Evolutionary conservation across 2,113 vertebrate genomes (phyloP).

Genomic region (Psophia crepitans): DNA sequence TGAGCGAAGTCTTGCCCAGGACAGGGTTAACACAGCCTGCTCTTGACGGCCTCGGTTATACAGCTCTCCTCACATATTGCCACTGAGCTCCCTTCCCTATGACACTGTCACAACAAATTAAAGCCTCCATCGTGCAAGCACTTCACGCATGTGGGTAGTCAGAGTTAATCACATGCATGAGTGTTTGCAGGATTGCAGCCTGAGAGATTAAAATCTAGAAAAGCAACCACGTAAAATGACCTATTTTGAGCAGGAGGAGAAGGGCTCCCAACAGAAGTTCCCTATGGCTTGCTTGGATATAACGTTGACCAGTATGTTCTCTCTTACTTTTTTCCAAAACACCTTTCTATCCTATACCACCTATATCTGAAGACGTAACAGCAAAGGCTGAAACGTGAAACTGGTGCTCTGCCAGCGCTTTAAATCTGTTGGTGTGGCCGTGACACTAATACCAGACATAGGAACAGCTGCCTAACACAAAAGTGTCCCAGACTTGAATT

Average conservation of each 20-base stretch:
- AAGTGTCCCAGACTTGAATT: not conserved
- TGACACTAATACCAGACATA: not conserved
- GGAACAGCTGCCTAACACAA: not conserved
- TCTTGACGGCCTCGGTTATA: not conserved
- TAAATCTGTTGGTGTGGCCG: not conserved
- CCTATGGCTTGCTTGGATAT: not conserved
- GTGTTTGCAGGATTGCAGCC: not conserved
- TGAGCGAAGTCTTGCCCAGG: not conserved
- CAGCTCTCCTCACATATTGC: not conserved
- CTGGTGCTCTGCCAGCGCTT: not conserved
- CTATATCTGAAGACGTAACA: not conserved
- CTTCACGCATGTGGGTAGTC: slow-evolving; percentile 18
- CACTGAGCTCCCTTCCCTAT: not conserved
- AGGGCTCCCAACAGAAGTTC: not conserved
- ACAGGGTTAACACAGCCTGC: not conserved
- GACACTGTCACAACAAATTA: slow-evolving; percentile 47
- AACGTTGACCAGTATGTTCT: accelerated
- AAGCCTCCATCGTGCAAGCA: not conserved
- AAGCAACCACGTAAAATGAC: not conserved
- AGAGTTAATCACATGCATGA: slow-evolving; percentile 57
- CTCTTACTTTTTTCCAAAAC: not conserved
- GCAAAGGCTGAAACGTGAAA: not conserved
- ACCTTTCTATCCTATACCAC: not conserved
- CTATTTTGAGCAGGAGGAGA: not conserved
- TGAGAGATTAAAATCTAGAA: slow-evolving; percentile 6